Conservation (phyloP, 2,888 invertebrate species). For the Lepidocyrtoides sp. region DNA sequence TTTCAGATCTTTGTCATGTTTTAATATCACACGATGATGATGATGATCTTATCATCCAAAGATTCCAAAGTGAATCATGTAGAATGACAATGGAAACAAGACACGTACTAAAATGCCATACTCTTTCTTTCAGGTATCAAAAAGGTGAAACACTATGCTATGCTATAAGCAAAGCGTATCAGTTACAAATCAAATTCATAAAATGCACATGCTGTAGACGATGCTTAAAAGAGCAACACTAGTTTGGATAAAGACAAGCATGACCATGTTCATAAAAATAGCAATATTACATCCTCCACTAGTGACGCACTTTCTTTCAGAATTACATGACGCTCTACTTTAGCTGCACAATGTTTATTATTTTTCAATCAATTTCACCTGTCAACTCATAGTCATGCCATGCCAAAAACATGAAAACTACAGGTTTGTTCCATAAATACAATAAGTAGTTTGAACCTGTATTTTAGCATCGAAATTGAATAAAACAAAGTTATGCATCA, state of each 20-base stretch:
- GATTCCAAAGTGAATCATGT: background rate
- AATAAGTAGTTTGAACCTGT: background rate
- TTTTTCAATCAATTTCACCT: conserved; percentile 41
- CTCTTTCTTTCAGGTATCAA: too few relatives aligned
- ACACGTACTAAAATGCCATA: background rate
- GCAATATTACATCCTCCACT: background rate
- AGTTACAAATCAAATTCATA: too few relatives aligned
- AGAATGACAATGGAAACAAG: background rate
- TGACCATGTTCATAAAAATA: background rate
- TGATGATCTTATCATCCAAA: background rate
- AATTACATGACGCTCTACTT: background rate
- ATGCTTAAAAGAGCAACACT: too few relatives aligned
- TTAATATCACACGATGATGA: conserved; percentile 17
- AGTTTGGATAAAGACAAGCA: background rate
- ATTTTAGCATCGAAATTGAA: background rate
- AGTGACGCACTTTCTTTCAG: conserved; percentile 14
- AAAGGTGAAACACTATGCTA: conserved; percentile 2
- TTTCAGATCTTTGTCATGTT: background rate
- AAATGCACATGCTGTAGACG: too few relatives aligned
- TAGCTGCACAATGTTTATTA: background rate
- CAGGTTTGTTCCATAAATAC: background rate
- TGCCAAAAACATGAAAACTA: background rate
- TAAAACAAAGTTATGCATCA: background rate
- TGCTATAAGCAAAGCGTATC: too few relatives aligned
- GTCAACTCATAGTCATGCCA: background rate